Base-by-base conservation (phyloP, 1,140 invertebrate species). In the Globodera rostochiensis region DNA sequence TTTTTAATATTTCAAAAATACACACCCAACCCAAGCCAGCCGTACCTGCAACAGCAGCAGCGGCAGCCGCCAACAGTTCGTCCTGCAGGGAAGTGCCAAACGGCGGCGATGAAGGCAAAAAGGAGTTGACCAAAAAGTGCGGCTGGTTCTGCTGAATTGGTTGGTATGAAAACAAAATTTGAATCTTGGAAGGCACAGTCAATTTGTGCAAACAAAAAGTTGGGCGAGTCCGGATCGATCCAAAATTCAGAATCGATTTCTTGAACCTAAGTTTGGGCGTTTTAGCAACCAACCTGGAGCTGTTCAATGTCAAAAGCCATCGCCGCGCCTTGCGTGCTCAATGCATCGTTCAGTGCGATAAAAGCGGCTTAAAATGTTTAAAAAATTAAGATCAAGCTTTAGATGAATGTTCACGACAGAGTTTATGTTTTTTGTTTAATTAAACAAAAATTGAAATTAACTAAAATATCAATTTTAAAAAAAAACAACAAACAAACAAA, bases 1-100 rank as follows among this genome's bases (percentile, higher is more conserved):
- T 36, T 36, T 36, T 36, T 3, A 36, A 3, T 3, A 36, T 36
- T 36, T 36, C 36, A 36, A 3, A 36, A 36, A 36, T 36, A 36
- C 36, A 36, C 36, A 0, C 4, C 4, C 11, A 64, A n/a, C 19
- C 13, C 13, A 64, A 64, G 13, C 13, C 57, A 19, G 13, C 13
- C 7, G 6, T 81, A 50, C 66, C 50, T 5, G 45, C 19, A 53
- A 53, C 49, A 45, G 15, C 57, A 57, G 47, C 74, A 19, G 74
- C 57, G 46, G 47, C 74, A 19, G 74, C 69, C n/a, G 82, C 49
- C 36, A 69, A 53, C 13, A 83, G 64, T 50, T 83, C 82, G 46
- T 83, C 82, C 11, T 83, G 82, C 53, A 83, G 73, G 19, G 82
- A 83, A 73, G 82, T 70, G 71, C 57, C 81, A 50, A 76, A 49